Base-by-base conservation (phyloP, 2,797 vertebrate genomes). In the Channallabes apus region DNA sequence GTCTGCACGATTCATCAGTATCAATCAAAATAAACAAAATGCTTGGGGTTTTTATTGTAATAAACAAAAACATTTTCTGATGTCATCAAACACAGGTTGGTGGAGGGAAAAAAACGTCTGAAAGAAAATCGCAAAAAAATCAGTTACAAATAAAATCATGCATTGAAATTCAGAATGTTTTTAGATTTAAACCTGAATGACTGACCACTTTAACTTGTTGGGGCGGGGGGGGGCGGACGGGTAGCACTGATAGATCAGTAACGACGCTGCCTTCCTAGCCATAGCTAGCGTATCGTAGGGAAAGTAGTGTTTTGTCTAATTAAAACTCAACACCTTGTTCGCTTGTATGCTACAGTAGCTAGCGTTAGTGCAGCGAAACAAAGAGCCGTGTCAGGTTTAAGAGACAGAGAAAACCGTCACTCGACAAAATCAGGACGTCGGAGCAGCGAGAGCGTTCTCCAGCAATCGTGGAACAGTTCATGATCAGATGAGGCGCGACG, bases 351-450 rank as follows among this genome's bases (percentile, higher is more conserved):
- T 41, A n/a, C n/a, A n/a, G n/a, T n/a, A 78, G 58, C 11, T 24
- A 61, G 6, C 2, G 32, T 75, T 54, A 11, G 27, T 9, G 17
- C 6, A 9, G 0, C 1, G 7, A 1, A 67, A 67, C 3, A 12
- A 14, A n/a, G 41, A 15, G n/a, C 46, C 3, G 38, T n/a, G 6
- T 7, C 15, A 15, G 6, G 4, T 54, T 76, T 29, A 9, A 20
- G 17, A 20, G 27, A 58, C 54, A 5, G 8, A 58, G 27, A 32
- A 9, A 58, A 12, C 11, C 14, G 76, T 79, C 76, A 9, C 59
- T 62, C 76, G 0, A 22, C 32, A 62, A 79, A 79, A 79, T 79
- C 76, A 41, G 58, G 76, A 79, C 58, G 76, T 62, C 35, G 1
- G 4, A 1, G 35, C n/a, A 18, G 4, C 38, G n/a, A 41, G 32